phyloP scores from a whole-genome alignment of 2,113 vertebrate species.

The Oceanodroma tethys region DNA sequence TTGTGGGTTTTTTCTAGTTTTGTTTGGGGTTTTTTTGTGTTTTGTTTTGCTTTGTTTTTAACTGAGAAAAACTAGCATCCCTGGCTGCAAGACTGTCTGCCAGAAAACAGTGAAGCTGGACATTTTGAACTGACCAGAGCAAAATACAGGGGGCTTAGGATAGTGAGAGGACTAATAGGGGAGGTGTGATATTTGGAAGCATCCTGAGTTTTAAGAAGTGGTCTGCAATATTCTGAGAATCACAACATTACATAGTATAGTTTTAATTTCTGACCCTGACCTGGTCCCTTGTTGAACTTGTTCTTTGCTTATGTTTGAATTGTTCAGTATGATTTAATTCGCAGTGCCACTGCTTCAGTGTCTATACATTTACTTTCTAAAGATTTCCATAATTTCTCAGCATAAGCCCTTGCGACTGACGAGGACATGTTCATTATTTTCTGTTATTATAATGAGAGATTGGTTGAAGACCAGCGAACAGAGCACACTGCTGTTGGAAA shows the following conservation, averaged over 20 bases:
- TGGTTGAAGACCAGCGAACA: background rate
- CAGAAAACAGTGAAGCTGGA: background rate
- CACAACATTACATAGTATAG: accelerated
- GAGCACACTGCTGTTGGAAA: background rate
- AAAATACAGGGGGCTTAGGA: background rate
- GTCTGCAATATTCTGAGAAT: background rate
- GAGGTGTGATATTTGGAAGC: background rate
- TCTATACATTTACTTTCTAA: background rate
- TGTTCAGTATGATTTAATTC: background rate
- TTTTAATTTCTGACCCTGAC: background rate
- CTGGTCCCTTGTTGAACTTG: background rate
- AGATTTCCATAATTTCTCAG: background rate
- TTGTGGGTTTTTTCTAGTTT: background rate
- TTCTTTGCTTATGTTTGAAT: background rate
- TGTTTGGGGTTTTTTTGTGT: background rate
- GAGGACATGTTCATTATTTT: background rate
- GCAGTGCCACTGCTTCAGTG: background rate
- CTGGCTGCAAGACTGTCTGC: background rate
- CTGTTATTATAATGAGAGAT: background rate
- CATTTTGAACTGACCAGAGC: background rate
- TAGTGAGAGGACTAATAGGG: background rate
- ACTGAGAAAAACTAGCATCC: background rate
- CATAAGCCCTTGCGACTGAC: background rate
- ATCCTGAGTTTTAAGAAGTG: background rate
- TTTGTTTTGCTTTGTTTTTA: background rate